Evolutionary conservation across 1,140 invertebrate genomes (phyloP).

Genomic region (Lordiphosa mommai): DNA sequence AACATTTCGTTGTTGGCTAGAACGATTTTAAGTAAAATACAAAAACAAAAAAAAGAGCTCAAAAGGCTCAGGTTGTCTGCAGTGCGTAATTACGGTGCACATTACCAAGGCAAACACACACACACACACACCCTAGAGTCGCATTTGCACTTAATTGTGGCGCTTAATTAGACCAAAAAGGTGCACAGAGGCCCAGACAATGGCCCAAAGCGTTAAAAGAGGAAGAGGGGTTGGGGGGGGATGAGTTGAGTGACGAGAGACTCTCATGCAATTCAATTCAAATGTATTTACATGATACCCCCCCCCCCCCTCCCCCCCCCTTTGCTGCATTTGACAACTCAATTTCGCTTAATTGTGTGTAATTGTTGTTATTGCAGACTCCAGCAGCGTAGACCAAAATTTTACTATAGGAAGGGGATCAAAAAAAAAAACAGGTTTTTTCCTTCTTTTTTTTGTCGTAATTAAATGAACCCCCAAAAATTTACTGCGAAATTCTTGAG

Average conservation of each 20-base stretch:
- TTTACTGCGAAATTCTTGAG: slow-evolving; percentile 62
- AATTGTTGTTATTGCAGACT: slow-evolving; percentile 56
- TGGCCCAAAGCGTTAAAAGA: slow-evolving; percentile 44
- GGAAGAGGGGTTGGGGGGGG: no score
- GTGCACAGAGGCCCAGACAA: slow-evolving; percentile 47
- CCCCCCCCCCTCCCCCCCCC: slow-evolving; percentile 8
- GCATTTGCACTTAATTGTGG: slow-evolving; percentile 76
- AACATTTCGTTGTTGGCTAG: slow-evolving; percentile 38
- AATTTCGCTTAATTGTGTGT: slow-evolving; percentile 68
- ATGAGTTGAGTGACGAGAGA: slow-evolving; percentile 18
- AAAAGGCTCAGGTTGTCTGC: slow-evolving; percentile 37
- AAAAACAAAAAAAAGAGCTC: slow-evolving; percentile 42
- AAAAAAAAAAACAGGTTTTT: slow-evolving; percentile 11
- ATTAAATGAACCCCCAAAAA: slow-evolving; percentile 23
- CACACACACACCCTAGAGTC: slow-evolving; percentile 26
- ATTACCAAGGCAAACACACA: slow-evolving; percentile 45
- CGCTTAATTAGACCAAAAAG: slow-evolving; percentile 77
- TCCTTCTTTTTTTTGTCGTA: neutral
- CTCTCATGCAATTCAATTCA: slow-evolving; percentile 41
- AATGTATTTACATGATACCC: slow-evolving; percentile 63
- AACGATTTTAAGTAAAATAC: slow-evolving; percentile 32
- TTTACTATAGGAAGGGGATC: neutral
- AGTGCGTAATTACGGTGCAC: slow-evolving; percentile 72
- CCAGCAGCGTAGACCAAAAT: slow-evolving; percentile 5
- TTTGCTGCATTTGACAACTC: slow-evolving; percentile 50